Conservation (phyloP, 2,113 vertebrate genomes). For the Pygathrix nemaeus region DNA sequence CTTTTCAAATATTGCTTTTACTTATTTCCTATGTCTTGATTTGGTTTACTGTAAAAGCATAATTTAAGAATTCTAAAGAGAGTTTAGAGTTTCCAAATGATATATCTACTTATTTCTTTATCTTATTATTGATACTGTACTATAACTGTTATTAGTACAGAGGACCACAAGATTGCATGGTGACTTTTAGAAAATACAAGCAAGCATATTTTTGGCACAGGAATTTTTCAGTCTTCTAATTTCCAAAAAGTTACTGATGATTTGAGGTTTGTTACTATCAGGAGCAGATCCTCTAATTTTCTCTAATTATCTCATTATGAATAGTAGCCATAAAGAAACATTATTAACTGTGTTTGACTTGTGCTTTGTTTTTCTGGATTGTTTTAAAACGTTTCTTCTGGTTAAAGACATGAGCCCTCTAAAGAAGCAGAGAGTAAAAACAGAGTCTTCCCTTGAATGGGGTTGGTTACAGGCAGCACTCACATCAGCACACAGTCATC, state of each 20-base stretch:
- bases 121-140: neutral
- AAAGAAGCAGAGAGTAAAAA: neutral
- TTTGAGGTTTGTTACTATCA: neutral
- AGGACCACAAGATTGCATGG: neutral
- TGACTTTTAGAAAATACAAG: neutral
- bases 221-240: neutral
- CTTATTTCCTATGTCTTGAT: neutral
- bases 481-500: fast-evolving
- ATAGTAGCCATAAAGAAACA: neutral
- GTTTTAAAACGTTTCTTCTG: neutral
- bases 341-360: neutral
- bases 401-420: neutral
- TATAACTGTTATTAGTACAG: neutral
- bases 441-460: no score
- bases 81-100: neutral
- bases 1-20: neutral
- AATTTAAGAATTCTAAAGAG: neutral
- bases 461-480: fast-evolving
- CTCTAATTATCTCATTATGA: neutral
- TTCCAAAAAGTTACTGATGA: neutral
- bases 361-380: neutral
- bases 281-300: neutral
- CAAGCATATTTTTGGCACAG: neutral
- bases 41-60: neutral
- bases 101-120: neutral